These are phyloP conservation scores for Plusia festucae DNA, from an alignment of 2,888 invertebrate species.

Conservation along the genomic window DNA sequence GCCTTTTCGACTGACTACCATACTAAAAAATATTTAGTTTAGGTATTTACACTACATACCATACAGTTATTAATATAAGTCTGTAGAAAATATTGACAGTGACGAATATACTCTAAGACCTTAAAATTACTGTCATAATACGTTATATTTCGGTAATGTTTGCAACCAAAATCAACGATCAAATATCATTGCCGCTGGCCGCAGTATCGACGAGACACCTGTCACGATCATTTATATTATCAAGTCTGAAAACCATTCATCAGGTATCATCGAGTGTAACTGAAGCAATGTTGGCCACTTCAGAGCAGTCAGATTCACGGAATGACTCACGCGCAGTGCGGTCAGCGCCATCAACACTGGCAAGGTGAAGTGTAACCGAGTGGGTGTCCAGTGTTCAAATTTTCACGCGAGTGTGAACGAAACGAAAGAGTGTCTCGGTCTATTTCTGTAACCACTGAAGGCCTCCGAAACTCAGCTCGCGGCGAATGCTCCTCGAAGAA, in stretches of 20 bases:
- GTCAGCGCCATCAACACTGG: slow-evolving; percentile 85
- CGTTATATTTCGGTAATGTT: neutral
- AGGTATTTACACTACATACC: neutral
- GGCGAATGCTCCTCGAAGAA: slow-evolving; percentile 68
- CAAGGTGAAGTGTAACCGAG: slow-evolving; percentile 87
- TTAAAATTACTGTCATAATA: neutral
- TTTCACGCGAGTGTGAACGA: slow-evolving; percentile 86
- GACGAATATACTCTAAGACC: neutral
- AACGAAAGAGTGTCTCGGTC: slow-evolving; percentile 78
- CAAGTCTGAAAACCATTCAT: slow-evolving; percentile 61
- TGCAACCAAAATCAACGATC: neutral
- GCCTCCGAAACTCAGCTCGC: slow-evolving; percentile 75
- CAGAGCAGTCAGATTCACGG: slow-evolving; percentile 57
- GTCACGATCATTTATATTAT: slow-evolving; percentile 39
- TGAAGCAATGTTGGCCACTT: slow-evolving; percentile 56
- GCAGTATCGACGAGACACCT: slow-evolving; percentile 19
- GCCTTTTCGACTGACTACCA: neutral
- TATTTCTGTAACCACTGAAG: slow-evolving; percentile 85
- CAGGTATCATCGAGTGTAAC: slow-evolving; percentile 58
- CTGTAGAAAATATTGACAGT: neutral
- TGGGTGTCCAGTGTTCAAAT: slow-evolving; percentile 85
- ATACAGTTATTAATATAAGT: neutral
- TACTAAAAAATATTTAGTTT: neutral
- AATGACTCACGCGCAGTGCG: slow-evolving; percentile 77
- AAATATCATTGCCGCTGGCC: slow-evolving; percentile 9